Evolutionary conservation across 2,113 vertebrate genomes (phyloP).

Genomic region (Butorides virescens): DNA sequence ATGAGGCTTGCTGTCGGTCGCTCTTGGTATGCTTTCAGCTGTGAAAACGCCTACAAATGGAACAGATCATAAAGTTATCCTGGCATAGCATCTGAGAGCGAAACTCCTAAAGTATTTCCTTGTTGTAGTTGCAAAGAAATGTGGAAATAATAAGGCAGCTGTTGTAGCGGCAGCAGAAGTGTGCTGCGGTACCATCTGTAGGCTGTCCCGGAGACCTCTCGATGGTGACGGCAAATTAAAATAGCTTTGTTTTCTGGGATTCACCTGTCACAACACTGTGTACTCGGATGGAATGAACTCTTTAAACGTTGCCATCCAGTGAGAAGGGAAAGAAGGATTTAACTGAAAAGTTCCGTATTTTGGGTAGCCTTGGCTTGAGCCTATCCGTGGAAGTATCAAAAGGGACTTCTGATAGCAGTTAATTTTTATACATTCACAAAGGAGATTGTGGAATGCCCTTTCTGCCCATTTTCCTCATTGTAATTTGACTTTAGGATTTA

Average conservation of each 20-base stretch:
- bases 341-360: not conserved
- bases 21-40: conserved; percentile 29
- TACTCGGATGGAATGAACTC: not conserved
- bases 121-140: conserved; percentile 20
- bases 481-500: not conserved
- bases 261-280: not conserved
- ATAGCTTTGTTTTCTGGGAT: not conserved
- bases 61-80: conserved; percentile 24
- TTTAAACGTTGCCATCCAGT: not conserved
- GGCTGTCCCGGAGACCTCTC: not conserved
- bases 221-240: not conserved
- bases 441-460: not conserved
- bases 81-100: conserved; percentile 40
- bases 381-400: not conserved
- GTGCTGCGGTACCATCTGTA: not conserved
- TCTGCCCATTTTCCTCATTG: not conserved
- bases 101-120: conserved; percentile 33
- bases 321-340: not conserved
- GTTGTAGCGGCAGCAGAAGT: not conserved
- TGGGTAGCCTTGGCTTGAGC: not conserved
- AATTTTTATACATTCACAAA: not conserved
- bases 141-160: conserved; percentile 59
- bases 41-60: conserved; percentile 37
- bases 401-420: not conserved
- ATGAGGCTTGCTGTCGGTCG: not conserved